Base-by-base conservation (phyloP, 2,113 vertebrate genomes). In the Anthoscopus minutus region DNA sequence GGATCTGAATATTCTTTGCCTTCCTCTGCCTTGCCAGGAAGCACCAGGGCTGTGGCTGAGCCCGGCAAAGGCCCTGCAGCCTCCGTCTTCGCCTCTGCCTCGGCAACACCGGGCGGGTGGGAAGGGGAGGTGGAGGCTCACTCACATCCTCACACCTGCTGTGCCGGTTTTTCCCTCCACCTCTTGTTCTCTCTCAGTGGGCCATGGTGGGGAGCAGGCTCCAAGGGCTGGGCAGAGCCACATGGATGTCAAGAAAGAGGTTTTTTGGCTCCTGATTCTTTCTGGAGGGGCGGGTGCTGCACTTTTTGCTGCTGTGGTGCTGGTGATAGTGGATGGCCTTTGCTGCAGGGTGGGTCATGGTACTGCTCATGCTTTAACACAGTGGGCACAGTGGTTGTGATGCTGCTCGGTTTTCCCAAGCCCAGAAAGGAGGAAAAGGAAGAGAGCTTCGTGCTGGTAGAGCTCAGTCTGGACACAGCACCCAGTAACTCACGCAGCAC, bases 291-390 rank as follows among this genome's bases (percentile, higher is more conserved):
- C 16, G 1, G 3, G 60, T 0, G 1, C 44, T 28, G 60, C 48
- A 35, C 3, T 12, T 0, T 0, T 61, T 17, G 2, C 28, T 0
- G 16, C 37, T 35, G 67, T 23, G 25, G 51, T 7, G 4, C 0
- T 3, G 7, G 30, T 78, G 53, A 2, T 44, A 78, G 37, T 24
- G 73, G 37, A 25, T 57, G 72, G 84, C 67, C 0, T 2, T 12
- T 56, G 72, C 77, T 40, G 50, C 45, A 7, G 78, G n/a, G n/a
- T 18, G 42, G 51, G 61, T 35, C 47, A 0, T 0, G 5, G 33
- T 16, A 4, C 35, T 10, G 54, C 11, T 76, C 62, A 79, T 61
- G 70, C n/a, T 71, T 18, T 25, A 8, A 37, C 13, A n/a, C n/a
- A n/a, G 15, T 11, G 44, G 77, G 33, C 47, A 22, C 42, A 4